Evolutionary conservation across 2,888 invertebrate genomes (phyloP), one percentile per base, ranked within the genome.

Genomic region (Epinotia brunnichana): DNA sequence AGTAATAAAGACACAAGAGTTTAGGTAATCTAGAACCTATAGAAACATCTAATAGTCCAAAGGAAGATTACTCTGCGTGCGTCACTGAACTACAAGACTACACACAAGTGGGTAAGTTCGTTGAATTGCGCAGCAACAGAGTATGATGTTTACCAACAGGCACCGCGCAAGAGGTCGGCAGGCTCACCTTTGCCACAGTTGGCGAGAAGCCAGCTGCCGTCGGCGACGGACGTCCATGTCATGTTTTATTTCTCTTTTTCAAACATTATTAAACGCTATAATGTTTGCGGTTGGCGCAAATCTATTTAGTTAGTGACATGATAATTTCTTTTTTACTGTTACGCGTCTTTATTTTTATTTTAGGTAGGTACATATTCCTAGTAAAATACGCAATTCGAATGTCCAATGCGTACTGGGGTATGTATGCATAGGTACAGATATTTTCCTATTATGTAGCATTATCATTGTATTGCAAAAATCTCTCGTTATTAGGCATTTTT

Each of bases 101-200:
- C 21, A 0, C n/a, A 44, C n/a, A 44, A 41, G 56, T 57, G 21
- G 57, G 21, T 57, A 29, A 35, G 17, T 63, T 44, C 5, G 9
- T 19, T 67, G 56, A 44, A 57, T 67, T 56, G 24, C 53, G 69
- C 51, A 39, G 53, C 15, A 69, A 56, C 39, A n/a, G 66, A 56
- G 48, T 39, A 24, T 39, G 56, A 56, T 70, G 68, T 73, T 68
- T 73, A 69, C 68, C 57, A 73, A 69, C 73, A 73, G 21, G 61
- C 68, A 15, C 15, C 41, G 24, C n/a, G 69, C 60, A 15, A 39
- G 72, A 76, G 72, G 62, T 76, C 69, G 75, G 69, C 73, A 17
- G 76, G 75, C 74, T 79, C 83, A 84, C 85, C 83, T 85, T 76
- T 79, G 82, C 70, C 84, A 78, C 82, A 83, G 78, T 83, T 86